Evolutionary conservation across 2,888 invertebrate genomes (phyloP).

Genomic region (Ornithoptera priamus): DNA sequence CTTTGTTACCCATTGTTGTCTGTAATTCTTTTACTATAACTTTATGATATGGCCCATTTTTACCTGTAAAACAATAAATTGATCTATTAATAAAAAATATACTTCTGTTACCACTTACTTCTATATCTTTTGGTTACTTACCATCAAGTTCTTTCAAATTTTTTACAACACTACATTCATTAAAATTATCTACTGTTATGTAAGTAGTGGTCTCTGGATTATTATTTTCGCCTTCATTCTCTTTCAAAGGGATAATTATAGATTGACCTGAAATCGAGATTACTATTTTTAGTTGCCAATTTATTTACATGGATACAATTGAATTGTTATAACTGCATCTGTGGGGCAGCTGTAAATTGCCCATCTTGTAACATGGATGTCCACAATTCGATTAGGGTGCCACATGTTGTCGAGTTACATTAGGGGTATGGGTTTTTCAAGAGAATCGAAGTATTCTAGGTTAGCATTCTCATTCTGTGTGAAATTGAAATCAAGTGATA

Average conservation of each 20-base stretch:
- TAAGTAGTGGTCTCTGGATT: conserved; percentile 75
- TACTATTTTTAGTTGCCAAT: background rate
- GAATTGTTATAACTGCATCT: background rate
- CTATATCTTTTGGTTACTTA: conserved; percentile 31
- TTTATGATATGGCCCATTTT: conserved; percentile 55
- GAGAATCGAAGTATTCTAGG: too few relatives aligned
- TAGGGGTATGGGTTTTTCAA: too few relatives aligned
- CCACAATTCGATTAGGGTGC: too few relatives aligned
- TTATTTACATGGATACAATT: background rate
- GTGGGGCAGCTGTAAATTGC: too few relatives aligned
- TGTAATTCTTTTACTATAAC: conserved; percentile 57
- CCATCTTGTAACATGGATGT: too few relatives aligned
- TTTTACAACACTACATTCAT: conserved; percentile 60
- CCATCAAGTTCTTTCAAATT: conserved; percentile 43
- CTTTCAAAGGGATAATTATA: conserved; percentile 32
- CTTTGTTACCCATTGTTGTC: conserved; percentile 44
- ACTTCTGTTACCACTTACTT: background rate
- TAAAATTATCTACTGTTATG: conserved; percentile 81
- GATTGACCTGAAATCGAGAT: background rate
- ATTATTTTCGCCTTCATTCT: conserved; percentile 72
- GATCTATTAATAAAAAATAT: background rate
- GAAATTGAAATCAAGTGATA: too few relatives aligned
- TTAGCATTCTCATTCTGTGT: too few relatives aligned
- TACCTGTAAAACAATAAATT: conserved; percentile 41
- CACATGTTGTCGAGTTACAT: too few relatives aligned